phyloP scores from a whole-genome alignment of 2,888 invertebrate genomes.

The Halictus quadricinctus region DNA sequence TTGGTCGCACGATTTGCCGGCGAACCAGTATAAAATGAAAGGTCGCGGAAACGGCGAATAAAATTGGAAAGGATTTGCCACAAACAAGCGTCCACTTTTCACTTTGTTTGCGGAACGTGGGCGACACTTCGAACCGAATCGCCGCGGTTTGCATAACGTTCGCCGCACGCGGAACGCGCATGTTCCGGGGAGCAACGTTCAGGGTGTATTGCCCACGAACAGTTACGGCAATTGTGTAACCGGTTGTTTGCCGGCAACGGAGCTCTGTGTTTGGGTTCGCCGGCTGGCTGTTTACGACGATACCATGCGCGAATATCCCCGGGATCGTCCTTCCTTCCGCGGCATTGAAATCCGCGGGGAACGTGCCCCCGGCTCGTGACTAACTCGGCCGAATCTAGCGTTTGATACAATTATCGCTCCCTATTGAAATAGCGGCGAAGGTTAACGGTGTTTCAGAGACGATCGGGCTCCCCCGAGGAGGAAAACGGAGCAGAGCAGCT shows the following conservation, averaged over 20 bases:
- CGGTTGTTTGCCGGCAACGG: conserved; percentile 23
- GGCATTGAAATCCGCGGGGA: conserved; percentile 12
- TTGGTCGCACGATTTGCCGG: too few species aligned
- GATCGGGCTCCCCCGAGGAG: not conserved
- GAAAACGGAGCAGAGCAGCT: not conserved
- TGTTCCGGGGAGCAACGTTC: conserved; percentile 49
- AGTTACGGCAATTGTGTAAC: conserved; percentile 45
- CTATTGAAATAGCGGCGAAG: not conserved
- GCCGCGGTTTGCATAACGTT: not conserved
- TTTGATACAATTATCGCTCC: conserved; percentile 1
- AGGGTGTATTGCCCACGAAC: conserved; percentile 37
- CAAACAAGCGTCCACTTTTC: too few species aligned
- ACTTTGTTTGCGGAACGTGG: too few species aligned
- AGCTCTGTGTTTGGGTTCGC: conserved; percentile 14
- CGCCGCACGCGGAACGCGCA: conserved; percentile 33
- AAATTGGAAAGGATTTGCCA: not conserved
- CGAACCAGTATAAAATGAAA: not conserved
- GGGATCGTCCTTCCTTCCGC: conserved; percentile 9
- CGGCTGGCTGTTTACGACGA: conserved; percentile 9
- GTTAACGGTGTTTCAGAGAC: not conserved
- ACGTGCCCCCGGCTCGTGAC: not conserved
- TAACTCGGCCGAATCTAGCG: not conserved
- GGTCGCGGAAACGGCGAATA: not conserved
- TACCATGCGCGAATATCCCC: not conserved
- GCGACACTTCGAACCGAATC: too few species aligned